Evolutionary conservation across 2,888 invertebrate species (phyloP), one percentile per base, ranked within the genome.

Genomic region (Aproaerema taeniolella): DNA sequence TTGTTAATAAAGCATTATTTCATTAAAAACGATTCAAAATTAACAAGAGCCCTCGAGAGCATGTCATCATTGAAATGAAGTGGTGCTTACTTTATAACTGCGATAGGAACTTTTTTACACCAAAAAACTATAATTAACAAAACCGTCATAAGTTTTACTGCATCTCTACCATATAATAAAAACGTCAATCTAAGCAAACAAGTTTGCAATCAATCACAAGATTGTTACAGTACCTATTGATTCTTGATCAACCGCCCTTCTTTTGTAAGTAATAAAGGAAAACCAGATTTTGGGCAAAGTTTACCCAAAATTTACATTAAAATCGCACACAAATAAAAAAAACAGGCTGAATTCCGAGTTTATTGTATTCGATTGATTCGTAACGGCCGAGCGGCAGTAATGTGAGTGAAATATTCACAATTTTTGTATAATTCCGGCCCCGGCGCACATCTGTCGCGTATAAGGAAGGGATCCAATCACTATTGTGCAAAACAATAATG

Each of bases 141-240:
- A 58, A 56, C 49, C 50, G 57, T 46, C 43, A 53, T 42, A 34
- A n/a, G 11, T 14, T 16, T 16, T 15, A 8, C 12, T 30, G n/a
- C n/a, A n/a, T n/a, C n/a, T n/a, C n/a, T n/a, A n/a, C n/a, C n/a
- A n/a, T n/a, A n/a, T n/a, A n/a, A 74, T 67, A 63, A 60, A 68
- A 52, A 59, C 62, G 81, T 79, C 80, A 81, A 71, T 75, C 73
- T 58, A 55, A 55, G 52, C 64, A 82, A 86, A 86, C 86, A 57
- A 80, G 86, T 83, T 83, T 79, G 69, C 64, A 85, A 86, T 86
- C 86, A 85, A 86, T 86, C 83, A 86, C 58, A 78, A 82, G 82
- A 80, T 80, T 83, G 83, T 82, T 82, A 64, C 59, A 61, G 50
- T 55, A 61, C 53, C 61, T 70, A 74, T 73, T 69, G 79, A 68